A percentile compares a stretch with the other conserved stretches of the same genome.
Evolutionary conservation across 2,113 vertebrate species (phyloP).

Genomic region (Tricholaema leucomelas): DNA sequence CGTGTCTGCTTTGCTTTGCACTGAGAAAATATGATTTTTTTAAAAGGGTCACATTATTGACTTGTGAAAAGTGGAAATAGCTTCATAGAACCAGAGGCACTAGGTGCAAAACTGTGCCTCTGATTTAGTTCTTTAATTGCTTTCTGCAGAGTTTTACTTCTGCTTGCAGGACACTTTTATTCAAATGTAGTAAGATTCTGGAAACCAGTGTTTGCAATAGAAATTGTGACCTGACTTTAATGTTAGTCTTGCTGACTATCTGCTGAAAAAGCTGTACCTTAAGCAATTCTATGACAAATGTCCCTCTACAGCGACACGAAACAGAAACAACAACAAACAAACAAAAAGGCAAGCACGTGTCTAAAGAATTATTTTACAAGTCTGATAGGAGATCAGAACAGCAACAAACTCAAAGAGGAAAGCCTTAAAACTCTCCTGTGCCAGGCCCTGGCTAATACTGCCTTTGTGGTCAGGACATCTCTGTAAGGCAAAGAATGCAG

Average conservation of each 20-base stretch:
- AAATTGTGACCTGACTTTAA: slow-evolving; percentile 29
- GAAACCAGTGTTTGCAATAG: slow-evolving; percentile 11
- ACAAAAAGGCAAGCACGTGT: neutral
- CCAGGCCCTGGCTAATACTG: too few relatives aligned
- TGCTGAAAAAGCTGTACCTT: neutral
- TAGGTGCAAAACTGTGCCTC: neutral
- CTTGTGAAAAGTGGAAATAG: neutral
- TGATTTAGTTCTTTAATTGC: neutral
- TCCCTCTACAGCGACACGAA: neutral
- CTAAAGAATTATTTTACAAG: neutral
- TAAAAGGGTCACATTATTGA: neutral
- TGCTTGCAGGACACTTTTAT: neutral
- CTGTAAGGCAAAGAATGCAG: fast-evolving
- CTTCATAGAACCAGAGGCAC: neutral
- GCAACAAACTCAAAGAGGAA: neutral
- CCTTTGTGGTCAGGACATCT: fast-evolving
- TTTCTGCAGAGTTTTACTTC: neutral
- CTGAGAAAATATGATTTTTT: neutral
- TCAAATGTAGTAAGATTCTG: neutral
- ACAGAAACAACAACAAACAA: neutral
- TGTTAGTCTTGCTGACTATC: neutral
- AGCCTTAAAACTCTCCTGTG: neutral
- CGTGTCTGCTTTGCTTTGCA: neutral
- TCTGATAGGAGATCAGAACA: neutral
- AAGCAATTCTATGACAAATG: neutral